Conservation (phyloP, 2,797 vertebrate genomes). For the Sebastes ruberrimus region DNA sequence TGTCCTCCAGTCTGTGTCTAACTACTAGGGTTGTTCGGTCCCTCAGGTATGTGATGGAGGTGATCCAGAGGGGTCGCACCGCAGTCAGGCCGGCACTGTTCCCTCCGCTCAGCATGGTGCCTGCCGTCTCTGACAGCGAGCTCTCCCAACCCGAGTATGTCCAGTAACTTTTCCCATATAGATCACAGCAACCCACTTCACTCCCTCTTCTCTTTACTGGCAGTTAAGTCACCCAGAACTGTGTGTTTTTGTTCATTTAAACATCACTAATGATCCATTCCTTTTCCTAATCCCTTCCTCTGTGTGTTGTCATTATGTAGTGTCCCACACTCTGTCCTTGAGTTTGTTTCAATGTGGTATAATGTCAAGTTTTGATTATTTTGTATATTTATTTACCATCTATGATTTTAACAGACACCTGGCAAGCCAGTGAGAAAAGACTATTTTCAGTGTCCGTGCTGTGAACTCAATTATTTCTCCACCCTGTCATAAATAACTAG, state of each 20-base stretch:
- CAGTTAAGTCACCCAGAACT: neutral
- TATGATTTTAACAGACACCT: neutral
- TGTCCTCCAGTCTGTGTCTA: constrained; percentile 60
- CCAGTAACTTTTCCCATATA: constrained; percentile 20
- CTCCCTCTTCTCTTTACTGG: constrained; percentile 1
- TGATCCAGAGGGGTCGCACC: constrained; percentile 88
- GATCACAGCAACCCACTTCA: constrained; percentile 9
- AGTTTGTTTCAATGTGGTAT: neutral
- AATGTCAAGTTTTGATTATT: neutral
- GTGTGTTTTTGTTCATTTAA: no score
- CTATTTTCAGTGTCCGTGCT: neutral
- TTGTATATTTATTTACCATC: neutral
- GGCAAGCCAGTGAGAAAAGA: neutral
- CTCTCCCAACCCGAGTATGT: constrained; percentile 89
- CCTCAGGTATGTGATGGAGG: constrained; percentile 91
- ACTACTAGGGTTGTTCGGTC: constrained; percentile 76
- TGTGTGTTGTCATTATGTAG: neutral
- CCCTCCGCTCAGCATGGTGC: constrained; percentile 84
- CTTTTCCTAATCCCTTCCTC: neutral
- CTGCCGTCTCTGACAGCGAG: constrained; percentile 88
- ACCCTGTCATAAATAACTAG: neutral
- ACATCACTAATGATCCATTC: no score
- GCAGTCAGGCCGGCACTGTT: constrained; percentile 83
- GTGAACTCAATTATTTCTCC: neutral
- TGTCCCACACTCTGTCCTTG: neutral